phyloP scores from a whole-genome alignment of 2,888 invertebrate species.

The Argynnis bischoffii region DNA sequence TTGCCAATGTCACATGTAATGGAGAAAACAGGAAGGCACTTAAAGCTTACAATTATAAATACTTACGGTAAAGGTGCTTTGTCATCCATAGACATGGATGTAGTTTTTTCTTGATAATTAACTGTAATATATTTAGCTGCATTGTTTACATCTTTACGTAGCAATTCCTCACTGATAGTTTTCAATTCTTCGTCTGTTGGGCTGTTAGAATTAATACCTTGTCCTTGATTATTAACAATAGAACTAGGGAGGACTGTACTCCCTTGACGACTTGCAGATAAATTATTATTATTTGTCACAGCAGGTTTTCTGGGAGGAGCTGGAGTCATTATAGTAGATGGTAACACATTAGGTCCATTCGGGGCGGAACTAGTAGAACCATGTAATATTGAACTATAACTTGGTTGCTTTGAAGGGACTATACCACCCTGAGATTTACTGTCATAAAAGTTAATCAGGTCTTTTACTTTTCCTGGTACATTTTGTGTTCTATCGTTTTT shows the following conservation, averaged over 20 bases:
- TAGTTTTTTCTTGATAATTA: slow-evolving; percentile 89
- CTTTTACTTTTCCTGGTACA: slow-evolving; percentile 64
- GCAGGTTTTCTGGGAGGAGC: slow-evolving; percentile 46
- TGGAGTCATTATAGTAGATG: slow-evolving; percentile 18
- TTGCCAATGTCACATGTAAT: too few species aligned
- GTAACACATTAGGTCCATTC: not conserved
- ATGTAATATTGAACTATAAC: slow-evolving; percentile 64
- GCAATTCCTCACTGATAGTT: slow-evolving; percentile 86
- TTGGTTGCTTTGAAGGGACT: slow-evolving; percentile 50
- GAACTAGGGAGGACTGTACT: slow-evolving; percentile 69
- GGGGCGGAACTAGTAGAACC: too few species aligned
- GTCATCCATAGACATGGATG: slow-evolving; percentile 85
- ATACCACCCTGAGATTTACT: slow-evolving; percentile 50
- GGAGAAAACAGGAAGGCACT: too few species aligned
- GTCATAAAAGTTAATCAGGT: slow-evolving; percentile 69
- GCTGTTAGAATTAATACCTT: slow-evolving; percentile 49
- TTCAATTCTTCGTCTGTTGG: slow-evolving; percentile 84
- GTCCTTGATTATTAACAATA: slow-evolving; percentile 61
- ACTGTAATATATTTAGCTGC: slow-evolving; percentile 86
- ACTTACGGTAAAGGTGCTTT: slow-evolving; percentile 90
- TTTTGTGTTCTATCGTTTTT: slow-evolving; percentile 47
- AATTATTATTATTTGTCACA: slow-evolving; percentile 33
- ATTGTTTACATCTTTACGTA: slow-evolving; percentile 88
- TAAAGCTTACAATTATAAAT: not conserved
- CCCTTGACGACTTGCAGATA: slow-evolving; percentile 45